phyloP scores from a whole-genome alignment of 2,888 invertebrate species.

The Eilema caniola region DNA sequence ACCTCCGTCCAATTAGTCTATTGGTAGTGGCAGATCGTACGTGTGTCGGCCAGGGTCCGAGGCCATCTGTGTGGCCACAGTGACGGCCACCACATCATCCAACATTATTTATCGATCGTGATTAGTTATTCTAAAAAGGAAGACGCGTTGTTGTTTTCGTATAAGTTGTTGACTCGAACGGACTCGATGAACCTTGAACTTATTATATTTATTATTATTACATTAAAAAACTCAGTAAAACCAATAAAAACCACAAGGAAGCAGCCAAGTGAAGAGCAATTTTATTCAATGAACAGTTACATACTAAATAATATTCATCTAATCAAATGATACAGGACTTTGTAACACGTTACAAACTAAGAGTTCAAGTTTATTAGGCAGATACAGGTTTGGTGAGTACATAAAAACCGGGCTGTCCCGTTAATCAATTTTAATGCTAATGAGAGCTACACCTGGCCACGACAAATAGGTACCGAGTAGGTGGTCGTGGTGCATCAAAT shows the following conservation, averaged over 20 bases:
- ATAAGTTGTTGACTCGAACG: slow-evolving; percentile 62
- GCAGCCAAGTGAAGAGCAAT: slow-evolving; percentile 24
- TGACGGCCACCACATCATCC: too few species aligned
- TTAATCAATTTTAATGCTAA: slow-evolving; percentile 81
- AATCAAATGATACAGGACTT: slow-evolving; percentile 24
- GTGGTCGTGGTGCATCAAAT: slow-evolving; percentile 43
- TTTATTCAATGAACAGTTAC: not conserved
- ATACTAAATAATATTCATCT: slow-evolving; percentile 17
- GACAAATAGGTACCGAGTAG: slow-evolving; percentile 24
- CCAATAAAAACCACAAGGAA: slow-evolving; percentile 54
- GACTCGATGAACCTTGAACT: slow-evolving; percentile 70
- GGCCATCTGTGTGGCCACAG: too few species aligned
- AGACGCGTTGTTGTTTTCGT: slow-evolving; percentile 62
- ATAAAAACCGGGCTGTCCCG: slow-evolving; percentile 67
- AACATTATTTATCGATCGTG: slow-evolving; percentile 43
- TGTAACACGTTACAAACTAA: slow-evolving; percentile 16
- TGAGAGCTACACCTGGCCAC: slow-evolving; percentile 73
- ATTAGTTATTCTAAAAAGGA: slow-evolving; percentile 56
- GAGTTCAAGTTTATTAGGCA: slow-evolving; percentile 61
- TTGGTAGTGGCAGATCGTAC: too few species aligned
- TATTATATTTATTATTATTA: slow-evolving; percentile 61
- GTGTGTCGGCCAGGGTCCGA: too few species aligned
- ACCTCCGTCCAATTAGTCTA: too few species aligned
- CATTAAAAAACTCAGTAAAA: slow-evolving; percentile 64
- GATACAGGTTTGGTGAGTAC: slow-evolving; percentile 65